phyloP scores from a whole-genome alignment of 2,888 invertebrate genomes.

The Rotaria sp. region DNA sequence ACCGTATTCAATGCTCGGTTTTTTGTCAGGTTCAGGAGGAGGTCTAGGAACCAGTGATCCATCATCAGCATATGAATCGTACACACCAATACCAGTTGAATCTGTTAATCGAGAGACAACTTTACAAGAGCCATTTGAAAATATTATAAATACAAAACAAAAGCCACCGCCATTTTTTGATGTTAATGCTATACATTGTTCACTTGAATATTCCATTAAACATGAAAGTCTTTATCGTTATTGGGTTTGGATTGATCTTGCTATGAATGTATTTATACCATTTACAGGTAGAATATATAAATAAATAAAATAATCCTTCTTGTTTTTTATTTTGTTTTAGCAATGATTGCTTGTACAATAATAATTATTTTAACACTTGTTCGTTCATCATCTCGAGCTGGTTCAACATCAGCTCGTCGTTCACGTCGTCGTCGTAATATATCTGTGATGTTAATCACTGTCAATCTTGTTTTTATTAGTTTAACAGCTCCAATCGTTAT shows the following conservation, averaged over 20 bases:
- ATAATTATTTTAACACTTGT: constrained; percentile 2
- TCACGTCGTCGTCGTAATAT: constrained; percentile 33
- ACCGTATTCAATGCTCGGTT: background rate
- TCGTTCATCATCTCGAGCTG: background rate
- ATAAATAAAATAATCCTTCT: background rate
- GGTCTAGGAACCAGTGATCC: background rate
- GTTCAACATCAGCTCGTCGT: constrained; percentile 29
- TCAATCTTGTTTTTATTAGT: constrained; percentile 40
- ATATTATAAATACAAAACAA: background rate
- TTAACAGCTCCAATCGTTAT: constrained; percentile 40
- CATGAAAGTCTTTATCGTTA: background rate
- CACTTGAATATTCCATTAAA: constrained; percentile 3
- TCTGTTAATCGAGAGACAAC: background rate
- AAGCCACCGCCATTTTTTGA: background rate
- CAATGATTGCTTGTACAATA: constrained; percentile 29
- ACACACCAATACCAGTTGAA: background rate
- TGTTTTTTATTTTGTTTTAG: background rate
- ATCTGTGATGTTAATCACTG: constrained; percentile 35
- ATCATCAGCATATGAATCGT: background rate
- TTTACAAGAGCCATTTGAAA: background rate
- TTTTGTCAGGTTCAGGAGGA: background rate
- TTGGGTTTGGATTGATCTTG: constrained; percentile 36
- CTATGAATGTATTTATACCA: constrained; percentile 39
- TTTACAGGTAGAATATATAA: constrained; percentile 11
- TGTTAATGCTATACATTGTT: constrained; percentile 37